These are phyloP conservation scores for Apodemus speciosus DNA, from an alignment of 2,113 vertebrate genomes.

Conservation along the genomic window DNA sequence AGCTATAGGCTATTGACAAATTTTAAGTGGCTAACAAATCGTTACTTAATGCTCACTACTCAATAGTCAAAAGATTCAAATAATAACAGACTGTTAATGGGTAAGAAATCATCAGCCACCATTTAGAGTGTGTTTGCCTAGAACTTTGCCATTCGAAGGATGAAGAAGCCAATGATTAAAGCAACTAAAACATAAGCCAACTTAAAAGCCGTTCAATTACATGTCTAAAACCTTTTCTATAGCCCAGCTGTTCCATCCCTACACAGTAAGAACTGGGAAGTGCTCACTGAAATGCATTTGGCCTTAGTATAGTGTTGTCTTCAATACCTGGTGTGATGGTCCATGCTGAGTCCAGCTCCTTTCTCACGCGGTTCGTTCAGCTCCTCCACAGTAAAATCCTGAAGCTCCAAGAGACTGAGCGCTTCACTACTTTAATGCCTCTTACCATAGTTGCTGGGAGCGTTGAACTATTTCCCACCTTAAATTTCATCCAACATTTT, in stretches of 20 bases:
- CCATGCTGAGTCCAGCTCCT: background rate
- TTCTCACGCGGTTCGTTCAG: background rate
- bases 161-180: conserved; percentile 6
- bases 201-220: conserved; percentile 46
- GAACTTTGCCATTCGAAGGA: conserved; percentile 23
- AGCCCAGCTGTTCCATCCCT: conserved; percentile 31
- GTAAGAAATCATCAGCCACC: background rate
- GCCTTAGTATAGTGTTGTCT: background rate
- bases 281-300: background rate
- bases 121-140: background rate
- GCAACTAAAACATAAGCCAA: background rate
- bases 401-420: background rate
- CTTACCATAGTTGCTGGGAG: background rate
- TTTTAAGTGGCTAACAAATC: conserved; percentile 27
- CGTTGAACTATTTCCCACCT: background rate
- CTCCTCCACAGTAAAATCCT: background rate
- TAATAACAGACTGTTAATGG: conserved; percentile 23
- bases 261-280: conserved; percentile 17
- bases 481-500: conserved; percentile 68
- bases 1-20: background rate
- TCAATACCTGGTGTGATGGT: background rate
- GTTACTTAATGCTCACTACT: background rate
- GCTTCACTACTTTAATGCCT: background rate
- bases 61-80: conserved; percentile 14
- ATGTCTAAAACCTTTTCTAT: conserved; percentile 35